Evolutionary conservation across 2,888 invertebrate species (phyloP).

Genomic region (Palloptera scutellata): DNA sequence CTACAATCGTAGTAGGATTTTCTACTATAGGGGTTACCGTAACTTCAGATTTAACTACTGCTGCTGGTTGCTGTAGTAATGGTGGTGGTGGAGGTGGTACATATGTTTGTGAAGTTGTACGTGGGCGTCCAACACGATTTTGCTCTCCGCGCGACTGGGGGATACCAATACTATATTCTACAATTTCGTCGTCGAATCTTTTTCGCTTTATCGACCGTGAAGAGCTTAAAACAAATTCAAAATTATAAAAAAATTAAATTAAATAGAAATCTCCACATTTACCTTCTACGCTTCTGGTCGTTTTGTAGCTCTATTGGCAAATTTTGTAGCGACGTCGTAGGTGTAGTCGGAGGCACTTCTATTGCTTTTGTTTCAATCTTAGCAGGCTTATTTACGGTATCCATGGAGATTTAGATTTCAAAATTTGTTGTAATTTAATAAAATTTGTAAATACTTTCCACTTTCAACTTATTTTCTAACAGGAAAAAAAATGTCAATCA

Average conservation of each 20-base stretch:
- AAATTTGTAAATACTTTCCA: no score
- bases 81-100: constrained; percentile 40
- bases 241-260: constrained; percentile 7
- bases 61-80: constrained; percentile 27
- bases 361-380: constrained; percentile 33
- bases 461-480: no score
- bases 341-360: neutral
- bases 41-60: neutral
- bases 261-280: constrained; percentile 2
- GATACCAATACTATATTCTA: constrained; percentile 84
- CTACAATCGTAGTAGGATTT: neutral
- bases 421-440: neutral
- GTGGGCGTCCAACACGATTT: constrained; percentile 60
- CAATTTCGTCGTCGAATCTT: constrained; percentile 96
- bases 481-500: no score
- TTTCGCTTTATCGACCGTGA: constrained; percentile 93
- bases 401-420: constrained; percentile 36
- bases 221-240: constrained; percentile 70
- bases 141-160: constrained; percentile 65
- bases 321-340: constrained; percentile 44
- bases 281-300: constrained; percentile 63
- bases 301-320: constrained; percentile 57
- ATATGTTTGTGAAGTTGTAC: constrained; percentile 67
- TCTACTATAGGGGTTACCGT: neutral
- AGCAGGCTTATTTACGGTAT: constrained; percentile 39